Base-by-base conservation (phyloP, 2,113 vertebrate species). In the Phaetusa simplex region DNA sequence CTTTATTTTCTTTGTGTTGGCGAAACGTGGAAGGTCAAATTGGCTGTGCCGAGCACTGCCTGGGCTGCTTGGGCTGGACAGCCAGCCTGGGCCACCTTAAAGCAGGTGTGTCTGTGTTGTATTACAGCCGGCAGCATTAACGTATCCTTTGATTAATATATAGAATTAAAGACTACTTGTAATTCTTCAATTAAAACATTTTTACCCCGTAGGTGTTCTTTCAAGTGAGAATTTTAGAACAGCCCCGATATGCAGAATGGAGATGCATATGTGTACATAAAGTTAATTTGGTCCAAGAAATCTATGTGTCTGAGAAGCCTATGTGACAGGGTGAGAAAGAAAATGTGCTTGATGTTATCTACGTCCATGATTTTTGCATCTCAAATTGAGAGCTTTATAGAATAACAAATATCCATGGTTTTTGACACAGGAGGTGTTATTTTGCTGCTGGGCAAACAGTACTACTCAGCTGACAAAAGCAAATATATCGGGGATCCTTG, bases 331-430 rank as follows among this genome's bases (percentile, higher is more conserved):
- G 38, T 66, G 55, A 88, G 70, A 73, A 91, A 82, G 50, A 90
- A 94, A 88, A 93, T 30, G 52, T 70, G 55, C 76, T 86, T 1
- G 1, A 30, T 84, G 38, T 86, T 92, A 45, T 74, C 62, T 89
- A 4, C 2, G 1, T 76, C 49, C 47, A 67, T 42, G 70, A 56
- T n/a, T 85, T 94, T 82, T 80, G 52, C 38, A 80, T 90, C 45
- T 76, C 81, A 70, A 42, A 53, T 27, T 77, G 66, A 55, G n/a
- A 88, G 14, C 40, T 86, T 90, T 69, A 36, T 14, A 72, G 87
- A 87, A 87, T 90, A 93, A 88, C 27, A 91, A 94, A 79, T 65
- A 72, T 38, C 55, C 47, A 86, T 10, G 24, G 71, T 93, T 95
- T 96, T 85, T 65, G 47, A 40, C 78, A 61, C 24, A 85, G 77